Evolutionary conservation across 2,888 invertebrate genomes (phyloP).

Genomic region (Pyrrhosoma nymphula): DNA sequence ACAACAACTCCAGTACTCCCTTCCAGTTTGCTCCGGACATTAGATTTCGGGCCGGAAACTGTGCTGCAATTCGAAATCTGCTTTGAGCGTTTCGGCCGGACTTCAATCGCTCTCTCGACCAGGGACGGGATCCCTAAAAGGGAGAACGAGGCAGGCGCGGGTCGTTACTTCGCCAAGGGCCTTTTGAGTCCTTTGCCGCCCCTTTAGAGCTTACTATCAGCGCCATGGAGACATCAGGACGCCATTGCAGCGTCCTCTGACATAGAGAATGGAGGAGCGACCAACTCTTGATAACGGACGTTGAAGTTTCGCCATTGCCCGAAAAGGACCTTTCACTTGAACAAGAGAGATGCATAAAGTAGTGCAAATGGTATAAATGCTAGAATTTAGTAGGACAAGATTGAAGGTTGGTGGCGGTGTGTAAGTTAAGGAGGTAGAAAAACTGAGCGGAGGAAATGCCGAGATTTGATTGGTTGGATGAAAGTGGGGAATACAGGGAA

Average conservation of each 20-base stretch:
- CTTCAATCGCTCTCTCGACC: neutral
- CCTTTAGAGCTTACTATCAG: neutral
- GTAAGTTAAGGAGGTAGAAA: no score
- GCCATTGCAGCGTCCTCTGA: neutral
- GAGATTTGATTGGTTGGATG: no score
- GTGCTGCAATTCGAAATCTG: neutral
- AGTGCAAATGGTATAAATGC: no score
- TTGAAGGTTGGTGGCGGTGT: no score
- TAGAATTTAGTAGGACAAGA: no score
- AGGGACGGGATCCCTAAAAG: neutral
- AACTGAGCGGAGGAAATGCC: no score
- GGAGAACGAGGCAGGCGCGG: neutral
- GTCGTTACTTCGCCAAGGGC: neutral
- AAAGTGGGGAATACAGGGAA: no score
- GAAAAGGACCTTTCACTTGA: neutral
- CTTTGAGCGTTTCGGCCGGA: neutral
- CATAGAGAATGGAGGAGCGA: neutral
- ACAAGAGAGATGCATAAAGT: no score
- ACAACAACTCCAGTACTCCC: neutral
- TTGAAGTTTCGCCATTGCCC: neutral
- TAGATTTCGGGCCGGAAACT: neutral
- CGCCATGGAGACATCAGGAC: neutral
- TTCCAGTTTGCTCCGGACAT: neutral
- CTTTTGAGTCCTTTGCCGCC: neutral
- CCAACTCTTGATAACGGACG: neutral